Evolutionary conservation across 2,797 vertebrate genomes (phyloP), one percentile per base, ranked within the genome.

Genomic region (Brachyrhaphis roseni): DNA sequence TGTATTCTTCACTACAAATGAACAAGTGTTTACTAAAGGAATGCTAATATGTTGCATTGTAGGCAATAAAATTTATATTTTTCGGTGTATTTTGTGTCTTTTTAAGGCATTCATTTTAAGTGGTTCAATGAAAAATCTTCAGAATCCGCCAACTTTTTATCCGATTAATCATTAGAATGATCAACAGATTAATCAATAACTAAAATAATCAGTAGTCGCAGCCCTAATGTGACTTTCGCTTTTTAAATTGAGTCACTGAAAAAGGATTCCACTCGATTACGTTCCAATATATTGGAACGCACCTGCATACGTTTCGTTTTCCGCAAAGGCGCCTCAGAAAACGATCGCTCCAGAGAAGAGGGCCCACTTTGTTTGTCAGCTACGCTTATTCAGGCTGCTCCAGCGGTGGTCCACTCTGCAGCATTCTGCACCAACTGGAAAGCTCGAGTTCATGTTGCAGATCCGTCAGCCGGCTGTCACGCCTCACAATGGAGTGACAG

Each of bases 381-480:
- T 87, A 86, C 83, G 76, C 74, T 73, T 77, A 78, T 92, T 84
- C 81, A 84, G 88, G 87, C 81, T 88, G 13, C 88, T 88, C 89
- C 82, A 85, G 39, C 68, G 78, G 90, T 89, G 88, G 88, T 90
- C 92, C 86, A 84, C 88, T 87, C 79, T 92, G 90, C 91, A 90
- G 89, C 86, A 92, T 92, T 87, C 82, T 92, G 90, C 86, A 86
- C 85, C 86, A 89, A 51, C 85, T 86, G 89, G 87, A 88, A 90
- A 79, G 78, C 88, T 91, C 81, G 81, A 77, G 80, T 86, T 90
- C 84, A 88, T 85, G 88, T 89, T 87, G 87, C 88, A 88, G 84
- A 92, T 91, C 89, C 88, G 88, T 93, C 89, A 92, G 76, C 85
- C 53, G 0, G 75, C 88, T 89, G 90, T 90, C 92, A 87, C 13